A percentile compares a stretch with the other conserved stretches of the same genome.
These are phyloP conservation scores for Knipowitschia caucasica DNA, from an alignment of 2,797 vertebrate genomes.

Conservation along the genomic window DNA sequence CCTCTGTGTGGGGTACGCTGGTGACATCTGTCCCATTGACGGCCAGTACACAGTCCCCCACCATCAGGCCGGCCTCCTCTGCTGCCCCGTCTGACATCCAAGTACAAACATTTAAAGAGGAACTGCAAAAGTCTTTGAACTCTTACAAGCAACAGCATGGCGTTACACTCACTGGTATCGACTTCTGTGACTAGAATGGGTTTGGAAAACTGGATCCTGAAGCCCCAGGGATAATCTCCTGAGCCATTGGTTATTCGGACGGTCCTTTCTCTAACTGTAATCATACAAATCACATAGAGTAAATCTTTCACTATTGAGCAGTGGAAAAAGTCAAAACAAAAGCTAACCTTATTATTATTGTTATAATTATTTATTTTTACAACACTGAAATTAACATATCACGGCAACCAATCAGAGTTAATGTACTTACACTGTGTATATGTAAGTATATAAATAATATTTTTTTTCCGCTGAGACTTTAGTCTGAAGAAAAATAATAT, in stretches of 20 bases:
- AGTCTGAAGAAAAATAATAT: too few relatives aligned
- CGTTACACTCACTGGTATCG: slow-evolving; percentile 84
- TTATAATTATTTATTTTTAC: too few relatives aligned
- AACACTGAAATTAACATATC: too few relatives aligned
- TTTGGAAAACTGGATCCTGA: slow-evolving; percentile 91
- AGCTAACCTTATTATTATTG: too few relatives aligned
- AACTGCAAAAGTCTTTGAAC: neutral
- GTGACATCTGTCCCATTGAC: slow-evolving; percentile 91
- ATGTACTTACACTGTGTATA: too few relatives aligned
- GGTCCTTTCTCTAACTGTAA: slow-evolving; percentile 85
- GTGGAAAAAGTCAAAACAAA: too few relatives aligned
- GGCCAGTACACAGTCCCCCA: slow-evolving; percentile 84
- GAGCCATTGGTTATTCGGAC: slow-evolving; percentile 84
- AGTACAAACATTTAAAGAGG: neutral
- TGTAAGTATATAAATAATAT: too few relatives aligned
- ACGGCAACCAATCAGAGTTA: too few relatives aligned
- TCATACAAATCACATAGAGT: neutral
- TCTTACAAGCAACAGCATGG: neutral
- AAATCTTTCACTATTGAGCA: neutral
- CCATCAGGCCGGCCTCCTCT: slow-evolving; percentile 85
- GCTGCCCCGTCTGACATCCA: slow-evolving; percentile 83
- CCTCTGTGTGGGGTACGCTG: slow-evolving; percentile 86
- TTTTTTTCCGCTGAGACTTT: too few relatives aligned
- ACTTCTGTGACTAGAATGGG: slow-evolving; percentile 91
- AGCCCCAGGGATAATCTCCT: slow-evolving; percentile 90